Evolutionary conservation across 53 echinoderm and acorn worm genomes (phyloP), one percentile per base, ranked within the genome.

Genomic region (Antedon mediterranea): DNA sequence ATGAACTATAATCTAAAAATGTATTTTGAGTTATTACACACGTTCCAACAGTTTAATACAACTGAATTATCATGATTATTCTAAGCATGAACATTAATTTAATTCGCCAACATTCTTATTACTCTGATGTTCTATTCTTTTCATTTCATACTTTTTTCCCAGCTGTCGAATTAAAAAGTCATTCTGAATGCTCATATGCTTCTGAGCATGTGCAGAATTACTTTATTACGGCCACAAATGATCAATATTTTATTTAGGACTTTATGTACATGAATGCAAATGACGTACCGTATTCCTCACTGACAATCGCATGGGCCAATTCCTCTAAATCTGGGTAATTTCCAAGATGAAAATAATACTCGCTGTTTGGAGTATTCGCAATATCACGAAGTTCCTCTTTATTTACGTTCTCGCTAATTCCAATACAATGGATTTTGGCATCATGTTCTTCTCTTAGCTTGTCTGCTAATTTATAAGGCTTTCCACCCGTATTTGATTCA

Each of bases 401-500:
- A 29, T 86, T 78, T 74, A 86, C 78, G 5, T 72, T 43, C 5
- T 29, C 33, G 28, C 82, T 79, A 30, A 86, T 70, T 32, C 86
- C 86, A 44, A 86, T 86, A 43, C 82, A 82, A 74, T 86, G 82
- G 11, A 86, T 86, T 31, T 81, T 74, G 70, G 78, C 78, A 11
- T 74, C n/a, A 9, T 32, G 73, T 27, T 74, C 33, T 23, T 28
- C 27, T 11, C 74, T 78, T 34, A 86, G 82, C 30, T 26, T 71
- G 29, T 28, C 29, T 2, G 86, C 86, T 34, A 82, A 28, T 0
- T 79, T 0, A 8, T 34, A 27, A 29, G 82, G 76, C 3, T n/a
- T 32, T 4, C 75, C 86, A 32, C 34, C 70, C 74, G 71, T 78
- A 37, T 86, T 86, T 32, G 86, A 78, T 33, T 41, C 43, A 0